phyloP scores from a whole-genome alignment of 2,113 vertebrate species.

The cat (Felis catus) region DNA sequence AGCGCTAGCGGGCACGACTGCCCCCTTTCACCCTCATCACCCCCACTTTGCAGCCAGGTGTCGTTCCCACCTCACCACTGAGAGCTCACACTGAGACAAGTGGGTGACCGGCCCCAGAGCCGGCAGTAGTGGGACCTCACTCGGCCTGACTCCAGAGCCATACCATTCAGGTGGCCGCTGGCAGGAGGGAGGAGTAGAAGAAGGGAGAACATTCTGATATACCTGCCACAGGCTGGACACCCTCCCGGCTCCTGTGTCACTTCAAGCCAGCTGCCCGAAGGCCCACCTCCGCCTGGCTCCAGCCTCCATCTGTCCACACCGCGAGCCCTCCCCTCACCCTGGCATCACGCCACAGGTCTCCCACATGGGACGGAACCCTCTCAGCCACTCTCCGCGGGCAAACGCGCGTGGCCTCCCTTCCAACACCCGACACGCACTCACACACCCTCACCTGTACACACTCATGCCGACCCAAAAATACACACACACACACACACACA shows the following conservation, averaged over 20 bases:
- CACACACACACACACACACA: neutral
- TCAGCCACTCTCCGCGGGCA: neutral
- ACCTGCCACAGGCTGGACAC: neutral
- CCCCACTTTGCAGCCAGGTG: neutral
- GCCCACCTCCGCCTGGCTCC: neutral
- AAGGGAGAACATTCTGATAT: accelerated
- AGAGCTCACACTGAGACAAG: neutral
- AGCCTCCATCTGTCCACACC: neutral
- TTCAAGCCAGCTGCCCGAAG: neutral
- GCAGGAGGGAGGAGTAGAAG: neutral
- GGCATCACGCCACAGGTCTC: neutral
- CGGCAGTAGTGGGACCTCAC: neutral
- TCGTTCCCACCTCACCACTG: neutral
- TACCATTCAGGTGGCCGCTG: neutral
- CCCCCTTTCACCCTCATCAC: neutral
- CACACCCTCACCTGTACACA: neutral
- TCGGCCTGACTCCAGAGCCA: neutral
- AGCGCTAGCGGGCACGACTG: neutral
- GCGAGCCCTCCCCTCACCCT: accelerated
- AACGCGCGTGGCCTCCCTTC: neutral
- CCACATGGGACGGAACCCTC: neutral
- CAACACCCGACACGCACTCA: neutral
- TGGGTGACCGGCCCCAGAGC: neutral
- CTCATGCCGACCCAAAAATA: neutral
- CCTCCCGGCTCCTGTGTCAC: neutral